Evolutionary conservation across 2,888 invertebrate species (phyloP).

Genomic region (Melieria crassipennis): DNA sequence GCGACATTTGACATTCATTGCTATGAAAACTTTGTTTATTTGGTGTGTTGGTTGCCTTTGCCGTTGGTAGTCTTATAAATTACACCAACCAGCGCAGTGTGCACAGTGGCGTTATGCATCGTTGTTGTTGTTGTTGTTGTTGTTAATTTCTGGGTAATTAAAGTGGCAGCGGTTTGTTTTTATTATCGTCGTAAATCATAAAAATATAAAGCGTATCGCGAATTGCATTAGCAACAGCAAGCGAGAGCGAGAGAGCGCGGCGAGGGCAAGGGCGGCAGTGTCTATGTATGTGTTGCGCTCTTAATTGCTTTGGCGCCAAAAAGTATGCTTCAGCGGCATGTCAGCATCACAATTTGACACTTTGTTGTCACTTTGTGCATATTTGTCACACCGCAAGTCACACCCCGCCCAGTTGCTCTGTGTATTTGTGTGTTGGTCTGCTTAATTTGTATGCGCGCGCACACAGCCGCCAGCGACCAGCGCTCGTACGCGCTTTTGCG

Average conservation of each 20-base stretch:
- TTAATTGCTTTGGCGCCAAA: constrained; percentile 26
- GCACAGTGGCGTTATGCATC: background rate
- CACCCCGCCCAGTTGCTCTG: constrained; percentile 8
- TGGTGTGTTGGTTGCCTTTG: background rate
- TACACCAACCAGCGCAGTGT: constrained; percentile 7
- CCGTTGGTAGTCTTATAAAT: background rate
- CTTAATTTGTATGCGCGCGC: background rate
- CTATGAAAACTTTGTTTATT: background rate
- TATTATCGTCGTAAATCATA: background rate
- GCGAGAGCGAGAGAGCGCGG: too few species aligned
- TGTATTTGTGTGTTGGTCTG: background rate
- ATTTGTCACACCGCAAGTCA: constrained; percentile 5
- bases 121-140: constrained; percentile 17
- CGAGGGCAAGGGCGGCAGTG: too few species aligned
- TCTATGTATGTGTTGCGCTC: too few species aligned
- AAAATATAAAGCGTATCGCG: too few species aligned
- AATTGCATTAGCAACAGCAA: too few species aligned
- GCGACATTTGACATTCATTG: background rate
- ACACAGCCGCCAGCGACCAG: background rate
- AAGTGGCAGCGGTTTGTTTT: constrained; percentile 11
- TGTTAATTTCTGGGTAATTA: constrained; percentile 23
- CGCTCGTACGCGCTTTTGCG: background rate
- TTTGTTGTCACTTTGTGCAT: constrained; percentile 9
- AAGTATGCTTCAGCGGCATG: constrained; percentile 20
- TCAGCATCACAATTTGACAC: background rate